Base-by-base conservation (phyloP, 2,113 vertebrate species). In the Romanogobio albipinnatus region DNA sequence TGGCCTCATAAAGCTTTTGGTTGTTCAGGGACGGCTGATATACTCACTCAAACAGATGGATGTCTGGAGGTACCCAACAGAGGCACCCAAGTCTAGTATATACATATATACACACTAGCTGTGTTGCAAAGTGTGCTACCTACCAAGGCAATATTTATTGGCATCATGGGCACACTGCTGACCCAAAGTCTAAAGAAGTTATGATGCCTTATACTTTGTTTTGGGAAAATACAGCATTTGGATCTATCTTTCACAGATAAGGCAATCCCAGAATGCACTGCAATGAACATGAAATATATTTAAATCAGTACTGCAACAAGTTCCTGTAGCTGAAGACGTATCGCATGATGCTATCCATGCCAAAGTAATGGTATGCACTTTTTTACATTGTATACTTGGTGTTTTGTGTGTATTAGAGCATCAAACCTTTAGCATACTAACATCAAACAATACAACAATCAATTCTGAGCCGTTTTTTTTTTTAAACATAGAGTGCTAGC, bases 31-130 rank as follows among this genome's bases (percentile, higher is more conserved):
- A 81, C 15, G 45, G 62, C 85, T 82, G 82, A 73, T 84, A 84
- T 74, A 76, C 84, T 82, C 78, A 86, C 83, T 81, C 83, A 85
- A 86, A 87, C 81, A 82, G 81, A 84, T 36, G 59, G 82, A 88
- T 64, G 82, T 45, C 47, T 53, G 15, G 81, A 78, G 83, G 43
- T 19, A 56, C 53, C 6, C 76, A 81, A 81, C 29, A 79, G 22
- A 61, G 24, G 61, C 59, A 81, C 61, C 45, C 24, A 68, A 17
- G 15, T 19, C 39, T 51, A 49, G 45, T 68, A 36, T 64, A 80
- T 68, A 47, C 47, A 53, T 49, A 76, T 51, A 53, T 33, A 76
- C 3, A 70, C 33, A 76, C 49, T 76, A 51, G 74, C 13, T 19
- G 24, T 33, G n/a, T 8, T 51, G 14, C 2, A 75, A 75, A 75